phyloP scores from a whole-genome alignment of 2,888 invertebrate genomes.

The Chesias legatella region DNA sequence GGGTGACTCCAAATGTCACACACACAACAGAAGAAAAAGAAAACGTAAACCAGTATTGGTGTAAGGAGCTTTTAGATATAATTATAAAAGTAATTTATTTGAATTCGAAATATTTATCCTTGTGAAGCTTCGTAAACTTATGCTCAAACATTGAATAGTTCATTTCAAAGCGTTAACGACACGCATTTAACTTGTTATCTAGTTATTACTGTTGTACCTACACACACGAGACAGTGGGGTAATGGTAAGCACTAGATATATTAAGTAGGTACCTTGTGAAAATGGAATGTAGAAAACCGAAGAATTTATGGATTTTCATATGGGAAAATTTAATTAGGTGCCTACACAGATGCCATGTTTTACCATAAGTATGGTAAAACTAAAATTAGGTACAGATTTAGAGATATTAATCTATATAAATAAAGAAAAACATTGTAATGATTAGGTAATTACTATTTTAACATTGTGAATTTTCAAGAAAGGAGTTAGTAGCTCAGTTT shows the following conservation, averaged over 20 bases:
- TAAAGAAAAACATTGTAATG: no score
- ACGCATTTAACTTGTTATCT: slow-evolving; percentile 23
- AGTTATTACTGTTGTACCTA: slow-evolving; percentile 39
- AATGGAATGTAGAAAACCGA: slow-evolving; percentile 18
- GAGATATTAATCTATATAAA: no score
- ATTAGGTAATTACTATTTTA: no score
- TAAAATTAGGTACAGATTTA: no score
- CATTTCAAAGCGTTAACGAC: slow-evolving; percentile 22
- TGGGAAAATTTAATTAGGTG: slow-evolving; percentile 3
- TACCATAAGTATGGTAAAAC: no score
- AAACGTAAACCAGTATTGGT: slow-evolving; percentile 70
- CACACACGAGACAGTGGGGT: slow-evolving; percentile 64
- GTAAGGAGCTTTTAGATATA: slow-evolving; percentile 36
- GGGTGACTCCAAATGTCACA: slow-evolving; percentile 39
- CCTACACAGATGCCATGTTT: slow-evolving; percentile 2
- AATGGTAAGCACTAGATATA: slow-evolving; percentile 24
- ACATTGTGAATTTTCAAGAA: no score
- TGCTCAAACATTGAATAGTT: slow-evolving; percentile 29
- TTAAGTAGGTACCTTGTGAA: slow-evolving; percentile 20
- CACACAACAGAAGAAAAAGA: slow-evolving; percentile 55
- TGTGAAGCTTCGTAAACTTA: slow-evolving; percentile 42
- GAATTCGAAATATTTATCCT: slow-evolving; percentile 7
- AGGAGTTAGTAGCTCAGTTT: no score
- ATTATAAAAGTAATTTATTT: slow-evolving; percentile 10
- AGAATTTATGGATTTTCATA: slow-evolving; percentile 3